Evolutionary conservation across 2,113 vertebrate genomes (phyloP).

Genomic region (Isichthys henryi): DNA sequence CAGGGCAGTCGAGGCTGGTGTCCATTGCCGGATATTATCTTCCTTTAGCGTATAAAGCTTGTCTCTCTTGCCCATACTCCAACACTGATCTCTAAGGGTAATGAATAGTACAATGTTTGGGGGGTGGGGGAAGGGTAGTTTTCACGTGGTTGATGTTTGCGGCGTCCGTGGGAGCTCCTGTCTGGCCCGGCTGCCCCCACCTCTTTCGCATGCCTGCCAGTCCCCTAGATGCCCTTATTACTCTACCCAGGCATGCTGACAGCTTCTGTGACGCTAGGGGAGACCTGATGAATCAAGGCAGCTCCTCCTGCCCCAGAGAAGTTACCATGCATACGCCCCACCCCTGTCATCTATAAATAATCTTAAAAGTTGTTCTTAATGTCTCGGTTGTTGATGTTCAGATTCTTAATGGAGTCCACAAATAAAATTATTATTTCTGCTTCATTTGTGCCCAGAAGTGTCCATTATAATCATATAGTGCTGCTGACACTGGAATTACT

Average conservation of each 20-base stretch:
- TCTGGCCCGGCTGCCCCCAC: not conserved
- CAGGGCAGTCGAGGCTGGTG: not conserved
- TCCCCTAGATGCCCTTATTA: constrained; percentile 29
- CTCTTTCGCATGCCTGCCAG: constrained; percentile 34
- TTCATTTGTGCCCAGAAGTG: not conserved
- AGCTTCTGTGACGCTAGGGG: constrained; percentile 36
- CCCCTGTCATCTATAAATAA: not conserved
- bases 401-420: not conserved
- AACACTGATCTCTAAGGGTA: not conserved
- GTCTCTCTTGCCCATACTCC: not conserved
- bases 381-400: not conserved
- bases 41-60: not conserved
- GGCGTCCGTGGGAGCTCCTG: not conserved
- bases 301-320: constrained; percentile 33
- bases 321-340: constrained; percentile 36
- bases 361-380: not conserved
- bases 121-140: not conserved
- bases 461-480: not conserved
- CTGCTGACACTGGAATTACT: not conserved
- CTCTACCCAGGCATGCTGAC: constrained; percentile 37
- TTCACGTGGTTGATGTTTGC: not conserved
- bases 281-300: constrained; percentile 37
- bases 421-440: not conserved
- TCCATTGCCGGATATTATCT: not conserved
- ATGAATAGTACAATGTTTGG: not conserved